Evolutionary conservation across 2,113 vertebrate genomes (phyloP), one percentile per base, ranked within the genome.

Genomic region (Lynx canadensis): DNA sequence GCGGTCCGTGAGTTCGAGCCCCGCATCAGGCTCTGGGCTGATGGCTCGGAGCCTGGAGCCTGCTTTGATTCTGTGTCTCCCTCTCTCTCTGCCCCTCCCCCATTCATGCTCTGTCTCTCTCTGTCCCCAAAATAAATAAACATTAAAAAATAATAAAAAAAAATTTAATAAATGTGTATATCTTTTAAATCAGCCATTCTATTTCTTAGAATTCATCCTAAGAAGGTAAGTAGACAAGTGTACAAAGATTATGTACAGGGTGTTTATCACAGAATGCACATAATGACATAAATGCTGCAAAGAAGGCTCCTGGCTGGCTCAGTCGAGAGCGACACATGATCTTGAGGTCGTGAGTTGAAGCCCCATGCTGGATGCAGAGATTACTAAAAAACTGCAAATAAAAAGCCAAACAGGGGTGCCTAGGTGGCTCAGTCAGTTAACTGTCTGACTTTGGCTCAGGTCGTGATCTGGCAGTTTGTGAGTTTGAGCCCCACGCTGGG

Each of bases 341-440:
- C 25, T 16, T 27, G 45, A 27, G 3, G 41, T 76, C 74, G 14
- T 76, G 74, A 76, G 41, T 76, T 9, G 29, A 27, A 76, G 74
- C 14, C 73, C 74, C 27, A 76, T 41, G 27, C 2, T 18, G 27
- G 25, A 41, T 9, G 41, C 27, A 48, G 38, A 76, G 74, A 76
- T 76, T 48, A 31, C 23, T 76, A 91, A 95, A 92, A 85, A 57
- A 92, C 13, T 87, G 15, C 74, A 91, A 96, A 96, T 79, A 89
- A 93, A 97, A 92, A 80, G 36, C 4, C 10, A 15, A 82, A 63
- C 9, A 52, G 18, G 57, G 57, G 57, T 19, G 7, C 21, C 21
- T 60, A 8, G 21, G 57, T 60, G 21, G 57, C 57, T 9, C 57
- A 57, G 55, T 57, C 5, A 5, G 55, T 57, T 57, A 57, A 21